Percentiles rank a stretch among this genome's conserved stretches.
phyloP scores from a whole-genome alignment of 2,113 vertebrate genomes.

The Mus spicilegus region DNA sequence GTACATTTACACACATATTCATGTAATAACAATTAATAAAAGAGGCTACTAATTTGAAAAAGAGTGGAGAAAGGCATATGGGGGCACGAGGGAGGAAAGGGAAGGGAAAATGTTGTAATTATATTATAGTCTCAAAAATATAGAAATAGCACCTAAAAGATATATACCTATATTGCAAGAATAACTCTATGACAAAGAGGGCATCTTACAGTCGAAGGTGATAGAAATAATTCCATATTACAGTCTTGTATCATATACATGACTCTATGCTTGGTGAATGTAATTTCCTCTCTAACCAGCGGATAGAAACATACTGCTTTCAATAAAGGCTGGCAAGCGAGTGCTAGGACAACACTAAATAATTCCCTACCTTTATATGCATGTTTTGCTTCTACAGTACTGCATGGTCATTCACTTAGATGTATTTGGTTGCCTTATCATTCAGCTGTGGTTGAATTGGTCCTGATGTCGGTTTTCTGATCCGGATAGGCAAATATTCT shows the following conservation, averaged over 20 bases:
- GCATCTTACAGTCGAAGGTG: not conserved
- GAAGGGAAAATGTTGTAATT: not conserved
- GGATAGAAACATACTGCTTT: too few relatives aligned
- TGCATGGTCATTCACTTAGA: constrained; percentile 3
- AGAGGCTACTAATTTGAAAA: not conserved
- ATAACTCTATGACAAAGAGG: not conserved
- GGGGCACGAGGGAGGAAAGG: not conserved
- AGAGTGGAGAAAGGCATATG: not conserved
- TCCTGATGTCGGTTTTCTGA: not conserved
- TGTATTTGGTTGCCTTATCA: not conserved
- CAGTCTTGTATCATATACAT: not conserved
- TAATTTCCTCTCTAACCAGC: not conserved
- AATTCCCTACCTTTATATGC: not conserved
- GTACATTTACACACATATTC: not conserved
- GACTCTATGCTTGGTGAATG: not conserved
- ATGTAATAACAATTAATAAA: not conserved
- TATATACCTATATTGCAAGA: not conserved
- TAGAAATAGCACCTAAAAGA: not conserved
- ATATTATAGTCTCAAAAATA: not conserved
- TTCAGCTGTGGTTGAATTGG: not conserved
- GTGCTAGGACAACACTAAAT: not conserved
- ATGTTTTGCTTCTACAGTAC: not conserved
- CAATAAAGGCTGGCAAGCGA: not conserved
- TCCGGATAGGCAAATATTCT: not conserved
- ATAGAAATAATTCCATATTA: not conserved